These are phyloP conservation scores for Chaetodon trifascialis DNA, from an alignment of 2,113 vertebrate genomes.

Conservation along the genomic window DNA sequence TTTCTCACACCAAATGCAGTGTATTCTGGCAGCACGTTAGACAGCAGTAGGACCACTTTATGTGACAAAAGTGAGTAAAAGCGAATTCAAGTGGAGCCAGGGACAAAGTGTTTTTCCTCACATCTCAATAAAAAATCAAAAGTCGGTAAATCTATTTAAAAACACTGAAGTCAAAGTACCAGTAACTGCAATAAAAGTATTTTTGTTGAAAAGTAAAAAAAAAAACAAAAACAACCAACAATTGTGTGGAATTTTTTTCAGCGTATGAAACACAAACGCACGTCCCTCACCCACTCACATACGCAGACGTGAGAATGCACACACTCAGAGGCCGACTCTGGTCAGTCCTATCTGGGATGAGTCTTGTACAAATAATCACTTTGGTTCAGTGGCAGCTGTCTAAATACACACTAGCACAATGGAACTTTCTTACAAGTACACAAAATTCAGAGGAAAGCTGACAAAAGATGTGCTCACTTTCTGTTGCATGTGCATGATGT, in stretches of 20 bases:
- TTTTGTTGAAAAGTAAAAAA: slow-evolving; percentile 44
- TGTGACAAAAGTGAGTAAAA: not conserved
- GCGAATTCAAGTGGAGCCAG: not conserved
- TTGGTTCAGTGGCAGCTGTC: slow-evolving; percentile 69
- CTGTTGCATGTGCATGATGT: not conserved
- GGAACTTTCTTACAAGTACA: slow-evolving; percentile 48
- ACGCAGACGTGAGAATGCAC: slow-evolving; percentile 38
- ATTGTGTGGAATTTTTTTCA: slow-evolving; percentile 20
- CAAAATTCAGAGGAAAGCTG: slow-evolving; percentile 16
- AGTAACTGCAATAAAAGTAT: slow-evolving; percentile 56
- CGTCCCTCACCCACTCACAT: slow-evolving; percentile 50
- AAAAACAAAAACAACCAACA: not conserved
- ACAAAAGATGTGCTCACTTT: slow-evolving; percentile 18
- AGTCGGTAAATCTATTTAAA: slow-evolving; percentile 19
- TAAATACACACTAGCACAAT: slow-evolving; percentile 68
- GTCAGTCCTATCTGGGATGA: slow-evolving; percentile 68
- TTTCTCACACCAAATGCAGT: not conserved
- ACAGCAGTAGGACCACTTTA: not conserved
- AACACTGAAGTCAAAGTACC: slow-evolving; percentile 38
- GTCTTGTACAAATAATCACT: slow-evolving; percentile 76
- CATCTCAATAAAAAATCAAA: not conserved
- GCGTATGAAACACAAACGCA: slow-evolving; percentile 42
- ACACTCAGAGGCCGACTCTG: slow-evolving; percentile 37
- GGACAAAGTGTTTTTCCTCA: not conserved
- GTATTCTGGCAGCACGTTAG: not conserved